phyloP scores from a whole-genome alignment of 2,888 invertebrate genomes.

The Helicoverpa assulta region DNA sequence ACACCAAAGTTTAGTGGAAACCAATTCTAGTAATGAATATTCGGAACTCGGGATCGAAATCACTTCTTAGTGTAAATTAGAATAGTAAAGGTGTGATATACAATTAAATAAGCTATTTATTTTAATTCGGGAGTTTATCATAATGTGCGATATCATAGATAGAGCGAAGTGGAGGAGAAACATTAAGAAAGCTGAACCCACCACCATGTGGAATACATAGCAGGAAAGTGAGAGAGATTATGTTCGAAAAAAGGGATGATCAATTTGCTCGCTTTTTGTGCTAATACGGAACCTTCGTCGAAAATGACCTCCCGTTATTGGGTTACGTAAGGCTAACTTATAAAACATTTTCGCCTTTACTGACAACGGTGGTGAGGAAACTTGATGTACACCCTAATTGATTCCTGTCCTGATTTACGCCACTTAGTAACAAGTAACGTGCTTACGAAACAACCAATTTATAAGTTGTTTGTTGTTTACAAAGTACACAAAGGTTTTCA shows the following conservation, averaged over 20 bases:
- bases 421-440: constrained; percentile 20
- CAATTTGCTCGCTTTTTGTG: constrained; percentile 1
- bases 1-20: constrained; percentile 12
- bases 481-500: constrained; percentile 24
- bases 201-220: too few species aligned
- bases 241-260: not conserved
- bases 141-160: too few species aligned
- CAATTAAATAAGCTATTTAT: too few species aligned
- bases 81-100: constrained; percentile 1
- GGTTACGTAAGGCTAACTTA: constrained; percentile 7
- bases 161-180: too few species aligned
- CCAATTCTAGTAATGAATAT: constrained; percentile 26
- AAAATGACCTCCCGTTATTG: not conserved
- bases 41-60: constrained; percentile 13
- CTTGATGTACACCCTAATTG: constrained; percentile 21
- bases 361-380: constrained; percentile 11
- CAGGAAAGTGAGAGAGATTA: too few species aligned
- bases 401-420: constrained; percentile 30
- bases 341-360: constrained; percentile 24
- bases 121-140: too few species aligned
- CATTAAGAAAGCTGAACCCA: too few species aligned
- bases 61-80: constrained; percentile 20
- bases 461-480: constrained; percentile 41
- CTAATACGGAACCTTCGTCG: not conserved
- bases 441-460: constrained; percentile 36